Evolutionary conservation across 2,797 vertebrate species (phyloP), one percentile per base, ranked within the genome.

Genomic region (Rhynchonycteris naso): DNA sequence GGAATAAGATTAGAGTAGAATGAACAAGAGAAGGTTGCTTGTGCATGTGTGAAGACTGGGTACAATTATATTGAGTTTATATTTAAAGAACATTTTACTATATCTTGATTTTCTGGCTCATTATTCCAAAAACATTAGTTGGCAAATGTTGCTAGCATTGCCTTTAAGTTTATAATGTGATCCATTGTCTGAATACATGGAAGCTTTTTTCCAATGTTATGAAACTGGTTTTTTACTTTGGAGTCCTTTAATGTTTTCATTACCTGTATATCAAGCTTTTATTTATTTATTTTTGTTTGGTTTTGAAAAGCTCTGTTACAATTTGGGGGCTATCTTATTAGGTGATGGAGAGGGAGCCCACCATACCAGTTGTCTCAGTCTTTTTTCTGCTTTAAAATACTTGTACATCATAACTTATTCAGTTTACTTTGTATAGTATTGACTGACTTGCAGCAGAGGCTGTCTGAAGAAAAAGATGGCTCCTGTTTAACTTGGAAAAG

Each of bases 401-500:
- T 52, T 35, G 10, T 59, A 24, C 19, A 5, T 75, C 38, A 28
- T 82, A 35, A 35, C 21, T 88, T 74, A 58, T 12, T 93, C 50
- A 8, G 12, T 88, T 88, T 83, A 85, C 30, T 58, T 61, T 66
- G 43, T 43, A 43, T 7, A 43, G 43, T 75, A 61, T 28, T 69
- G 74, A 78, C 35, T 21, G 30, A 50, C 85, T 85, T 80, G 81
- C 68, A 91, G 11, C 56, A 72, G 66, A 14, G 24, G 28, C 28
- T 74, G 13, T 94, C 61, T 86, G 58, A 93, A 21, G 58, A 81
- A 86, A 21, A 74, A 59, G 59, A 58, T 75, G 28, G 24, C 28
- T 28, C 69, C 82, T 90, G 35, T 19, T 38, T 87, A 93, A 91
- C 8, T 93, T 93, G 52, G 43, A 86, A 69, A 86, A 88, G 43